Evolutionary conservation across 1,140 invertebrate genomes (phyloP), one percentile per base, ranked within the genome.

Genomic region (Euglossa dilemma): DNA sequence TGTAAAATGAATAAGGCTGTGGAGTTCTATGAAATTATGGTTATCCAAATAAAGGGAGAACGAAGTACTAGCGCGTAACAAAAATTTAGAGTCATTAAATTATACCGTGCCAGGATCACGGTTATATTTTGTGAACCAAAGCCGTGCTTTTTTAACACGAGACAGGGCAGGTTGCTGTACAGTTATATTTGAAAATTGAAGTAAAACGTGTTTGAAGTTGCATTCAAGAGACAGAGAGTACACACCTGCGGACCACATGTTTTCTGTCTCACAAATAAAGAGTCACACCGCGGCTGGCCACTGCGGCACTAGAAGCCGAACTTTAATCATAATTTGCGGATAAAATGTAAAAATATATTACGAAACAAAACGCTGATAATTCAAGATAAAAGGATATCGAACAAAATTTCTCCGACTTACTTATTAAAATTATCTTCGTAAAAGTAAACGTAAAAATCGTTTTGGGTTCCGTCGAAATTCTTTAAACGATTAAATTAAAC

Each of bases 161-260:
- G 20, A 23, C 20, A 6, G 9, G 9, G 8, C 28, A 28, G 0
- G 5, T 0, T 11, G 25, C 9, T 12, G 0, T 6, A 12, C 20
- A 5, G 9, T 43, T 16, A 5, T n/a, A n/a, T 23, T 66, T 8
- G 23, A 45, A 66, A 66, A 66, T 7, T 0, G 2, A 66, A 66
- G 12, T 45, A 66, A 66, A 66, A 45, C n/a, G 20, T n/a, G 14
- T 67, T n/a, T 9, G 11, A 25, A 50, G 25, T 69, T 47, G 14
- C 9, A 11, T 47, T 5, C 23, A 47, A 45, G n/a, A 20, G 23
- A 67, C 23, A 2, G 66, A n/a, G n/a, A n/a, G 14, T 18, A n/a
- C 43, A 18, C 45, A 47, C 23, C 66, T 69, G 43, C n/a, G 12
- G 14, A 18, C 43, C 66, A 18, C 45, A 7, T 69, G 45, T 69